phyloP scores from a whole-genome alignment of 23 tunicate species.

The Trididemnum nubilum region DNA sequence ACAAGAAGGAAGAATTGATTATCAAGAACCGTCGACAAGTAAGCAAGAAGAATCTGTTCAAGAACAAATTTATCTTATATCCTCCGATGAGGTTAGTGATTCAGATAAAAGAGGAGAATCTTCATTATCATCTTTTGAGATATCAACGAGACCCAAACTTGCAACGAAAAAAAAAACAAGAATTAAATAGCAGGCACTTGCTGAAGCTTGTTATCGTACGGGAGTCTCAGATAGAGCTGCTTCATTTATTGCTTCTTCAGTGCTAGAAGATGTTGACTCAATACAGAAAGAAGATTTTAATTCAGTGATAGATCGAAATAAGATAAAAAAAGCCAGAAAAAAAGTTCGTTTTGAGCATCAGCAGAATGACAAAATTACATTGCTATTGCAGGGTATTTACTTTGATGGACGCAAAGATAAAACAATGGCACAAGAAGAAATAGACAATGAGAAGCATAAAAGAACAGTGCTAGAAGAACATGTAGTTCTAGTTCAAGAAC shows the following conservation, averaged over 20 bases:
- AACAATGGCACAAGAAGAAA: neutral
- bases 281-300: neutral
- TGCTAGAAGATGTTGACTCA: neutral
- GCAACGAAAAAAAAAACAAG: neutral
- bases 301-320: neutral
- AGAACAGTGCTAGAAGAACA: neutral
- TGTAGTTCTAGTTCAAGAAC: neutral
- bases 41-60: neutral
- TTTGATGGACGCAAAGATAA: neutral
- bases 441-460: neutral
- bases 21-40: neutral
- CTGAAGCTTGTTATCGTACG: neutral
- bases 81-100: neutral
- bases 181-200: neutral
- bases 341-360: neutral
- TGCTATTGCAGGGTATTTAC: constrained; percentile 1
- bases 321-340: neutral
- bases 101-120: neutral
- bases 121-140: neutral
- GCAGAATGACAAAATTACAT: neutral
- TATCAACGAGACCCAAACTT: neutral
- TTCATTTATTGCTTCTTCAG: neutral
- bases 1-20: neutral
- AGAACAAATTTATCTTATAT: neutral
- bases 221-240: neutral